A percentile compares a stretch with the other conserved stretches of the same genome.
phyloP scores from a whole-genome alignment of 2,797 vertebrate genomes.

The Epinephelus coioides region DNA sequence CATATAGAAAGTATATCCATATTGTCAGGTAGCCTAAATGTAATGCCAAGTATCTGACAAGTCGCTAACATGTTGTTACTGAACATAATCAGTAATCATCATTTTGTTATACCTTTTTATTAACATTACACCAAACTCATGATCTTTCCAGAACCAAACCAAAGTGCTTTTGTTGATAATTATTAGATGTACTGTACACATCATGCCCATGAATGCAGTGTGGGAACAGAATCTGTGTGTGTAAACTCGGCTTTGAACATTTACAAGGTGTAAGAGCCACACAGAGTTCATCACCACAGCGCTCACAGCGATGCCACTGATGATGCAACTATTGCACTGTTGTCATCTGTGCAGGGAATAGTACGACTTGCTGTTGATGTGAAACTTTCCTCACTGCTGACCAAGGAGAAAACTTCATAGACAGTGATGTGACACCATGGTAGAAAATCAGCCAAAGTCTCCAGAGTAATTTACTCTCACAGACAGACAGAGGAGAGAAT shows the following conservation, averaged over 20 bases:
- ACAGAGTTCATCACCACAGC: constrained; percentile 30
- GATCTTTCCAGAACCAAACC: too few species aligned
- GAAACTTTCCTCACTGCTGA: constrained; percentile 56
- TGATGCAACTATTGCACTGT: constrained; percentile 55
- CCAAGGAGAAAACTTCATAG: constrained; percentile 49
- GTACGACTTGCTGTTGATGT: not conserved
- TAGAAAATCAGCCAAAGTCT: constrained; percentile 34
- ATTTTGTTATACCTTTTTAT: too few species aligned
- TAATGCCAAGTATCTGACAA: too few species aligned
- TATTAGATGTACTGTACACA: constrained; percentile 13
- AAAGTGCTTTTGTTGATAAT: constrained; percentile 9
- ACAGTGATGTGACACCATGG: constrained; percentile 29
- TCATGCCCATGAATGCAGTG: not conserved
- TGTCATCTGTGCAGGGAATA: constrained; percentile 23
- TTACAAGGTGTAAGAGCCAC: constrained; percentile 41
- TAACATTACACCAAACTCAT: too few species aligned
- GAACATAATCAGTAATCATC: too few species aligned
- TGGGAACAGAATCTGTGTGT: not conserved
- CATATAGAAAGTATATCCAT: too few species aligned
- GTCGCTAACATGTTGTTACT: too few species aligned
- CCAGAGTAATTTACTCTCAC: constrained; percentile 25
- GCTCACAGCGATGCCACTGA: constrained; percentile 23
- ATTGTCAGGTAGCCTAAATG: too few species aligned
- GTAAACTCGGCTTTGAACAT: constrained; percentile 29
- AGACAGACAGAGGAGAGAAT: constrained; percentile 21